Conservation (phyloP, 2,797 vertebrate genomes). For the Notolabrus celidotus region DNA sequence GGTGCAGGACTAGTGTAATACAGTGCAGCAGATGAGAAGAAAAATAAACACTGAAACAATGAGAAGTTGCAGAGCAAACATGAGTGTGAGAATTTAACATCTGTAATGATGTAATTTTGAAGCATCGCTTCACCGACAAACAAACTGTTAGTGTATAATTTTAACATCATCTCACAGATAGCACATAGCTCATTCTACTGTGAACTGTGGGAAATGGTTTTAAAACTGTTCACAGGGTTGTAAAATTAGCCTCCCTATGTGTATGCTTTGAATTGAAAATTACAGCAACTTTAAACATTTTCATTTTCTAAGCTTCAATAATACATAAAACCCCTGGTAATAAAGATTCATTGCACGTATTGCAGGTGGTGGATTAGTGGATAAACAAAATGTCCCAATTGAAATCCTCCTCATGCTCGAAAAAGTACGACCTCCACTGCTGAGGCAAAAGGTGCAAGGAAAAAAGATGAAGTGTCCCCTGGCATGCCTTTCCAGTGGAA, state of each 20-base stretch:
- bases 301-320: neutral
- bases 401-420: too few species aligned
- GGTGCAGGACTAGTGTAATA: slow-evolving; percentile 6
- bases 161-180: slow-evolving; percentile 15
- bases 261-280: neutral
- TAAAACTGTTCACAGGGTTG: neutral
- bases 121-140: neutral
- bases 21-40: slow-evolving; percentile 14
- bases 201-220: slow-evolving; percentile 26
- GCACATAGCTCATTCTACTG: slow-evolving; percentile 8
- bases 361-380: neutral
- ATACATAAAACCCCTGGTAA: neutral
- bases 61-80: slow-evolving; percentile 8
- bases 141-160: slow-evolving; percentile 30
- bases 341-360: neutral
- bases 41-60: too few species aligned
- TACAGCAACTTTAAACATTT: neutral
- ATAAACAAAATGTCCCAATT: neutral
- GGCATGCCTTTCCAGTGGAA: too few species aligned
- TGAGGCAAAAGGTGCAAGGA: too few species aligned
- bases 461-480: too few species aligned
- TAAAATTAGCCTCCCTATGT: neutral
- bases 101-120: slow-evolving; percentile 10
- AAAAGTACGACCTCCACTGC: too few species aligned
- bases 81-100: neutral